These are phyloP conservation scores for Ormyrus labotus DNA, from an alignment of 2,888 invertebrate species.

Conservation along the genomic window DNA sequence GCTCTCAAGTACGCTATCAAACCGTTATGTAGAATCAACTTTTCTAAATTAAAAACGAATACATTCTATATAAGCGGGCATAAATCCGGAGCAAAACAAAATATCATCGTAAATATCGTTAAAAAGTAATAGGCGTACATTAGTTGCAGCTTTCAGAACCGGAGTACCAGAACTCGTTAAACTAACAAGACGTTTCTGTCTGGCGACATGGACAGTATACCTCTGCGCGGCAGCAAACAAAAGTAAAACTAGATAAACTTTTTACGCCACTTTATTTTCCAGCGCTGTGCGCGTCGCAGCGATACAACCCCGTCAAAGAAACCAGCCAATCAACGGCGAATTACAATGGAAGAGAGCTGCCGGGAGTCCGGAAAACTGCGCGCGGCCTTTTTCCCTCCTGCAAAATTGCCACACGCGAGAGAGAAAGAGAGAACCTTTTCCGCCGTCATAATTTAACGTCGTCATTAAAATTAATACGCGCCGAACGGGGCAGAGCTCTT, in stretches of 20 bases:
- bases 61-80: too few species aligned
- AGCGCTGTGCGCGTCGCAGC: conserved; percentile 2
- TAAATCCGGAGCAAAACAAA: not conserved
- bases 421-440: conserved; percentile 27
- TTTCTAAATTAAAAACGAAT: too few species aligned
- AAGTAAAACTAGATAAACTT: conserved; percentile 41
- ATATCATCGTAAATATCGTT: conserved; percentile 18
- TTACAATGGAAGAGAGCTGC: conserved; percentile 28
- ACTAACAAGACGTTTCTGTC: conserved; percentile 37
- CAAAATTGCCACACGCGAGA: conserved; percentile 20
- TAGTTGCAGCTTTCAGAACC: not conserved
- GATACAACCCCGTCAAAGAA: not conserved
- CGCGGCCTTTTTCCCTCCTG: not conserved
- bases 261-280: conserved; percentile 18
- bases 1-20: too few species aligned
- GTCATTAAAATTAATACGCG: conserved; percentile 55
- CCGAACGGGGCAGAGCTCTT: conserved; percentile 17
- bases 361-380: not conserved
- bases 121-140: conserved; percentile 17
- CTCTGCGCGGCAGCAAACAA: not conserved
- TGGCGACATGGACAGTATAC: not conserved
- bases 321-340: conserved; percentile 18
- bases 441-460: conserved; percentile 49
- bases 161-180: conserved; percentile 31
- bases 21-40: too few species aligned